Percentiles rank a stretch among this genome's conserved stretches.
These are phyloP conservation scores for Zapornia atra DNA, from an alignment of 2,113 vertebrate genomes.

Conservation along the genomic window DNA sequence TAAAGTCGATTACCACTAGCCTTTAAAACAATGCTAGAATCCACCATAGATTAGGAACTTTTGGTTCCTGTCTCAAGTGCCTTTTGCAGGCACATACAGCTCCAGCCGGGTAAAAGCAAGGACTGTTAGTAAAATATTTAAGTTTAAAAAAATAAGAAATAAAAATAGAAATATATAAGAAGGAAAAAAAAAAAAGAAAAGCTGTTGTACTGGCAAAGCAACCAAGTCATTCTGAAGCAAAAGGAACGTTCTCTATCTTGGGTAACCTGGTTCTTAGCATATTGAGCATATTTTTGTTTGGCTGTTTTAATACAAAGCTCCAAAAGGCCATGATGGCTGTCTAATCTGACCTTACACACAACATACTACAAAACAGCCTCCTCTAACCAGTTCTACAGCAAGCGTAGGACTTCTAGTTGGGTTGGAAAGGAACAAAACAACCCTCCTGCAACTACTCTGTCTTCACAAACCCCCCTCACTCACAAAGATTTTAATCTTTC, in stretches of 20 bases:
- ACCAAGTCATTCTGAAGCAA: neutral
- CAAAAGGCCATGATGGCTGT: neutral
- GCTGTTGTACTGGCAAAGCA: neutral
- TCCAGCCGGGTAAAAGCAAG: neutral
- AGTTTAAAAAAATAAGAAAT: neutral
- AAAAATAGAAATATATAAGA: neutral
- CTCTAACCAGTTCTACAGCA: neutral
- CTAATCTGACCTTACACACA: neutral
- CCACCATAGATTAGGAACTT: neutral
- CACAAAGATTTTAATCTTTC: neutral
- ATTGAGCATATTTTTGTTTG: neutral
- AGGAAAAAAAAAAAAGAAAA: neutral
- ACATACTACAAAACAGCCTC: neutral
- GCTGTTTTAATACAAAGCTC: neutral
- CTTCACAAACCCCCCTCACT: neutral
- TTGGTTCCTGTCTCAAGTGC: neutral
- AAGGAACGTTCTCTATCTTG: neutral
- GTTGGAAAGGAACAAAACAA: neutral
- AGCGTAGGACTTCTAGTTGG: neutral
- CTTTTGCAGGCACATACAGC: neutral
- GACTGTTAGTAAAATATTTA: neutral
- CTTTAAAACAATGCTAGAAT: neutral
- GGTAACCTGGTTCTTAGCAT: neutral
- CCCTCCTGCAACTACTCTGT: neutral
- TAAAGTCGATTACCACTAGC: neutral